Evolutionary conservation across 2,113 vertebrate genomes (phyloP).

Genomic region (Trematomus loennbergii): DNA sequence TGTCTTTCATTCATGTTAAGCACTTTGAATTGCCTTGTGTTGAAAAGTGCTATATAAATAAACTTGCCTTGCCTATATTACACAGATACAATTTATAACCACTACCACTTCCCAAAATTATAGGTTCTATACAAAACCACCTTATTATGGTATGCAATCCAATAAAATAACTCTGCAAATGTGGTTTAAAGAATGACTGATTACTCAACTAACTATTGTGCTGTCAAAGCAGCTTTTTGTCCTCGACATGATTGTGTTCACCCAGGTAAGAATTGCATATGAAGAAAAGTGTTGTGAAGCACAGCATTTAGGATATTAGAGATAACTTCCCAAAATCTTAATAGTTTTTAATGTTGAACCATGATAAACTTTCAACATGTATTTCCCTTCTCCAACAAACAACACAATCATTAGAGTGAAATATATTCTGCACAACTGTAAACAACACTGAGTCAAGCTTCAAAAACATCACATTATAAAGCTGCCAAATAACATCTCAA

Average conservation of each 20-base stretch:
- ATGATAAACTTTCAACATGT: neutral
- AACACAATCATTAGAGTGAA: neutral
- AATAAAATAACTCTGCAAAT: neutral
- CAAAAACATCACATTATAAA: slow-evolving; percentile 30
- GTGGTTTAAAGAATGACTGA: neutral
- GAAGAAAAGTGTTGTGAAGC: neutral
- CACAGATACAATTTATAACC: too few relatives aligned
- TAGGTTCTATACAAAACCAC: neutral
- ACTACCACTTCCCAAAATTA: neutral
- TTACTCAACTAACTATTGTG: neutral
- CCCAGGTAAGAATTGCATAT: neutral
- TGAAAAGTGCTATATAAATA: too few relatives aligned
- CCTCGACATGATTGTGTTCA: neutral
- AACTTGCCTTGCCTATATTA: too few relatives aligned
- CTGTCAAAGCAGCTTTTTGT: neutral
- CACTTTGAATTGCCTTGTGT: too few relatives aligned
- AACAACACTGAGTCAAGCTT: slow-evolving; percentile 28
- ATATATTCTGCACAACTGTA: neutral
- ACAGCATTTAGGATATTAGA: neutral
- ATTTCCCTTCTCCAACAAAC: neutral
- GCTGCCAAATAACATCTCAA: slow-evolving; percentile 31
- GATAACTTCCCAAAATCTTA: neutral
- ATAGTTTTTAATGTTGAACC: neutral
- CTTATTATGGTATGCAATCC: neutral
- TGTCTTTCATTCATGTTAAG: too few relatives aligned